Conservation (phyloP, 2,113 vertebrate species). For the Chlorodrepanis virens region DNA sequence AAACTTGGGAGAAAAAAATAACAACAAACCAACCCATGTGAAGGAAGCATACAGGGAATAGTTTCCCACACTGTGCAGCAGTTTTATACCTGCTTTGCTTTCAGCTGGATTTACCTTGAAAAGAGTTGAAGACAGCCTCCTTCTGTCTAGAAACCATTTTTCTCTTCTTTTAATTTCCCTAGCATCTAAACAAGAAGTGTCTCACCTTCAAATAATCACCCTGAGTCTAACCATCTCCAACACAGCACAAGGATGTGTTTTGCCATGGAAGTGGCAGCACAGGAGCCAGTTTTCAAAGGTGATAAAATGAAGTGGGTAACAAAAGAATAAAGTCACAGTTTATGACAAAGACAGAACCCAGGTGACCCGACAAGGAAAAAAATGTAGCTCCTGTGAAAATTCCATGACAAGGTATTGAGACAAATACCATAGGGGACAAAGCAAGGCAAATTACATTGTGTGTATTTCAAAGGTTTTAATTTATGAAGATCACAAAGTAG, state of each 20-base stretch:
- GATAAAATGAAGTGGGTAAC: neutral
- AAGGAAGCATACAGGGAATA: neutral
- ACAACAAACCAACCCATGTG: neutral
- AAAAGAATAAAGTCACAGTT: neutral
- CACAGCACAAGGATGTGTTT: neutral
- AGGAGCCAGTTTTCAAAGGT: neutral
- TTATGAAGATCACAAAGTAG: neutral
- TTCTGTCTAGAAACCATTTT: neutral
- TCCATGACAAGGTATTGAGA: neutral
- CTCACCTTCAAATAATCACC: neutral
- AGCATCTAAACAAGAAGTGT: neutral
- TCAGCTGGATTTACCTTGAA: neutral
- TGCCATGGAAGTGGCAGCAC: neutral
- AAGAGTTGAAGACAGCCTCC: neutral
- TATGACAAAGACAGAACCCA: neutral
- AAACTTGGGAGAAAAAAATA: neutral
- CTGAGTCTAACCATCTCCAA: neutral
- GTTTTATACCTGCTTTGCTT: neutral
- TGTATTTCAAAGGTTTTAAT: slow-evolving; percentile 14
- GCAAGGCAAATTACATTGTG: neutral
- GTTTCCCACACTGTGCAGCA: neutral
- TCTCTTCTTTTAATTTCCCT: neutral
- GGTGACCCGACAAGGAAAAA: neutral
- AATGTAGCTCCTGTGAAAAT: neutral
- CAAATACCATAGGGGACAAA: neutral